Base-by-base conservation (phyloP, 2,113 vertebrate species). In the Seriola dumerili region DNA sequence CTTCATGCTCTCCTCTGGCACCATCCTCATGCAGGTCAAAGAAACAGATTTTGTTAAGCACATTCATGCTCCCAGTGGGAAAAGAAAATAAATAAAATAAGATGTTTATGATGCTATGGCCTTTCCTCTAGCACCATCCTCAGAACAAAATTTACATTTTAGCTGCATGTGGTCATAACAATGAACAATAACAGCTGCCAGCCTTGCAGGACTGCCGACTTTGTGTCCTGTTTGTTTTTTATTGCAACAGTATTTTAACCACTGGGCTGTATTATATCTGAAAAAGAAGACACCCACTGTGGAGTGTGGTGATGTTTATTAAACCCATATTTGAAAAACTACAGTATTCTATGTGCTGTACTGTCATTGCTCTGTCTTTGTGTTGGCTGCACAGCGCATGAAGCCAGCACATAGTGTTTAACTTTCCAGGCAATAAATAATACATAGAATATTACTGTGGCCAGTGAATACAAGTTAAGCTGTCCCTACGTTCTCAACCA, bases 231-330 rank as follows among this genome's bases (percentile, higher is more conserved):
- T n/a, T 55, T 55, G 11, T 74, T 83, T 54, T 72, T 50, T 58
- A 52, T 44, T 71, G 1, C 8, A 25, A n/a, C 17, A 61, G 16
- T 38, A 64, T 81, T 61, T 83, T 61, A 70, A 66, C 42, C 17
- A 42, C 19, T 11, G 55, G 25, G 55, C 10, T 29, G 25, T 12
- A 12, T 10, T n/a, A 57, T 48, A 48, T 42, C 11, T 68, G 10
- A 25, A 55, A 67, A 61, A 57, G 54, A 57, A 52, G 13, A 38
- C n/a, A 67, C 69, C 32, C 21, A 21, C 46, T 44, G 19, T 13
- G 1, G 44, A 68, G 19, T 38, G 23, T 78, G 73, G 10, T 40
- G 9, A 59, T 65, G 32, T 81, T 81, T 85, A 52, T 73, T 73
- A 42, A 72, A 67, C 0, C 7, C 1, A 0, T 40, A 57, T 64